Base-by-base conservation (phyloP, 2,797 vertebrate species). In the Phrynocephalus guinanensis region DNA sequence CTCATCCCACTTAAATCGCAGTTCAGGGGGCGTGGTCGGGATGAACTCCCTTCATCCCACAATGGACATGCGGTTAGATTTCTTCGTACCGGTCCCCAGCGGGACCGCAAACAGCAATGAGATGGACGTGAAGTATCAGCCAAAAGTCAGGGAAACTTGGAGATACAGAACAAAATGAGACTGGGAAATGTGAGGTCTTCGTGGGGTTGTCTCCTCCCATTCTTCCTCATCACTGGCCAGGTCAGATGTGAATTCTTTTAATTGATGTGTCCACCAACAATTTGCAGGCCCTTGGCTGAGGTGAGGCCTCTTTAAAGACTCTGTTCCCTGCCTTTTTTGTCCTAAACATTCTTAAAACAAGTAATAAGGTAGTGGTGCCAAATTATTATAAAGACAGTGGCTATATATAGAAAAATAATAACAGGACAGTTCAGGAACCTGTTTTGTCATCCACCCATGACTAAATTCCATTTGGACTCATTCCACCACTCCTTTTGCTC, bases 351-450 rank as follows among this genome's bases (percentile, higher is more conserved):
- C 87, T 72, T 33, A 67, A 73, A 50, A 48, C 38, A 79, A 15
- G 82, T 88, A 81, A 88, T 28, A 88, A 81, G 60, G 60, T 44
- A 75, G 76, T 63, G 18, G 44, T 68, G 70, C n/a, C 26, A 48
- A 88, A n/a, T 84, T 88, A 38, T 85, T 85, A 76, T n/a, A 81
- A 81, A 81, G 48, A 76, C n/a, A 22, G 18, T n/a, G 60, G 26
- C 87, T 88, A 88, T 85, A 85, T 88, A 85, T 24, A 76, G 83
- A 88, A 76, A 83, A 24, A 81, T 88, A 88, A 88, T 85, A 81
- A 85, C 72, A 88, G 71, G 78, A 85, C 71, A 76, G 44, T 44
- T 66, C 24, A 56, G 60, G 71, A 79, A 52, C 83, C 67, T 5
- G 78, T 26, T 87, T 56, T 76, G 71, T 85, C 83, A 88, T 76